Conservation (phyloP, 2,113 vertebrate genomes). For the Tyto alba region DNA sequence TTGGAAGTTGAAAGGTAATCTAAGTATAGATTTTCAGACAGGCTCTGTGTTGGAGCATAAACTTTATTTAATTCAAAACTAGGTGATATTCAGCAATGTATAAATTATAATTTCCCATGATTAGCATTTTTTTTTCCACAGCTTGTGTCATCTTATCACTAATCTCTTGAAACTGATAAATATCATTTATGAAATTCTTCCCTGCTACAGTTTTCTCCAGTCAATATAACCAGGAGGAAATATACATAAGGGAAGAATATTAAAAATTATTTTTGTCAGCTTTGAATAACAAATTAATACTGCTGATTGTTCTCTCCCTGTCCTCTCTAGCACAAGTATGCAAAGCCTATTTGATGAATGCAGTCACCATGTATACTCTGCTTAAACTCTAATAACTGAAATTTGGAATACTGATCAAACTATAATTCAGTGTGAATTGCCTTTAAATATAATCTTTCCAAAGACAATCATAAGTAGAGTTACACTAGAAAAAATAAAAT, state of each 20-base stretch:
- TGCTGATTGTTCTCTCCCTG: not conserved
- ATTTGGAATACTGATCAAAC: not conserved
- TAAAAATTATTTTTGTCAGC: slow-evolving; percentile 21
- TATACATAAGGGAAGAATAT: not conserved
- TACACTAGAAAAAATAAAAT: not conserved
- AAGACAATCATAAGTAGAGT: not conserved
- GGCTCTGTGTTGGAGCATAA: not conserved
- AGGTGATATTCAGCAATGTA: slow-evolving; percentile 29
- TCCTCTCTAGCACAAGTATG: not conserved
- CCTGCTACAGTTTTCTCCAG: slow-evolving; percentile 3
- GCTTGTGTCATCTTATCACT: not conserved
- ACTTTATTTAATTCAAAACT: slow-evolving; percentile 24
- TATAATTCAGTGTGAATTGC: not conserved
- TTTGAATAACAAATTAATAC: not conserved
- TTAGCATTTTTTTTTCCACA: slow-evolving; percentile 10
- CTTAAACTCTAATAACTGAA: not conserved
- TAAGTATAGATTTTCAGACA: not conserved
- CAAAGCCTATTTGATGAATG: not conserved
- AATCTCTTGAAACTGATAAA: slow-evolving; percentile 15
- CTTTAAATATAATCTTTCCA: not conserved
- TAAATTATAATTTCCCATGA: slow-evolving; percentile 42
- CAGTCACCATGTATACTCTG: not conserved
- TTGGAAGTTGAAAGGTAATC: not conserved
- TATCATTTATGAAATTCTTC: slow-evolving; percentile 28
- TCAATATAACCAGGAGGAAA: not conserved